Percentiles rank a stretch among this genome's conserved stretches.
Evolutionary conservation across 2,888 invertebrate species (phyloP).

Genomic region (Drosophila fungiperda): DNA sequence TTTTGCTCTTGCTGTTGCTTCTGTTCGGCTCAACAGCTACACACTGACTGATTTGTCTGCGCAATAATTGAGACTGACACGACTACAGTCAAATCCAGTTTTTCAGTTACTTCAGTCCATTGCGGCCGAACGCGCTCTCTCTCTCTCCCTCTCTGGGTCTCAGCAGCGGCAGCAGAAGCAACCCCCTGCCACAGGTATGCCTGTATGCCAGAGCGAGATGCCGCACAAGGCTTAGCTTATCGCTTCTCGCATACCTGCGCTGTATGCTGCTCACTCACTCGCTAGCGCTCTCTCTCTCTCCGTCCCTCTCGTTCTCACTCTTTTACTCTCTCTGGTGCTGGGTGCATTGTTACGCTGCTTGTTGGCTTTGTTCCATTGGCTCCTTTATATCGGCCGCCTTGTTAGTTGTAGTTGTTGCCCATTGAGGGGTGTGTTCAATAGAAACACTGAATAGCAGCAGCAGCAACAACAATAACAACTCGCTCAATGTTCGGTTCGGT

Average conservation of each 20-base stretch:
- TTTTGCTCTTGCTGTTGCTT: conserved; percentile 59
- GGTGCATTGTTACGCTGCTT: conserved; percentile 61
- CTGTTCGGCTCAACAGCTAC: conserved; percentile 79
- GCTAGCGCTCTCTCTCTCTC: conserved; percentile 33
- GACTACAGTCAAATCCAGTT: conserved; percentile 76
- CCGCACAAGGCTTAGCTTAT: conserved; percentile 21
- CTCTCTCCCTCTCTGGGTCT: conserved; percentile 3
- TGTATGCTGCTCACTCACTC: conserved; percentile 41
- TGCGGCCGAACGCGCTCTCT: conserved; percentile 21
- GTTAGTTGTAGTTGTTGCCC: conserved; percentile 78
- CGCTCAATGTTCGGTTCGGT: conserved; percentile 59
- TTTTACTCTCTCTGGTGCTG: conserved; percentile 48
- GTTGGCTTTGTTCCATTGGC: conserved; percentile 79
- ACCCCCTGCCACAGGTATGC: conserved; percentile 51
- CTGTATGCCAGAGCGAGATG: conserved; percentile 50
- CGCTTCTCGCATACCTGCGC: conserved; percentile 48
- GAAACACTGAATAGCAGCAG: conserved; percentile 73
- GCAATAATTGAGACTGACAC: conserved; percentile 75
- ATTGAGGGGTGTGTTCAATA: conserved; percentile 82
- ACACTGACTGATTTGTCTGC: conserved; percentile 79
- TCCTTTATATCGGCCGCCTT: conserved; percentile 78
- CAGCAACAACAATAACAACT: conserved; percentile 52
- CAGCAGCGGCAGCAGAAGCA: conserved; percentile 21
- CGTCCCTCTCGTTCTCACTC: conserved; percentile 10
- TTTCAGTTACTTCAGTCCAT: conserved; percentile 35